These are phyloP conservation scores for Vidua macroura DNA, from an alignment of 2,113 vertebrate genomes.

Conservation along the genomic window DNA sequence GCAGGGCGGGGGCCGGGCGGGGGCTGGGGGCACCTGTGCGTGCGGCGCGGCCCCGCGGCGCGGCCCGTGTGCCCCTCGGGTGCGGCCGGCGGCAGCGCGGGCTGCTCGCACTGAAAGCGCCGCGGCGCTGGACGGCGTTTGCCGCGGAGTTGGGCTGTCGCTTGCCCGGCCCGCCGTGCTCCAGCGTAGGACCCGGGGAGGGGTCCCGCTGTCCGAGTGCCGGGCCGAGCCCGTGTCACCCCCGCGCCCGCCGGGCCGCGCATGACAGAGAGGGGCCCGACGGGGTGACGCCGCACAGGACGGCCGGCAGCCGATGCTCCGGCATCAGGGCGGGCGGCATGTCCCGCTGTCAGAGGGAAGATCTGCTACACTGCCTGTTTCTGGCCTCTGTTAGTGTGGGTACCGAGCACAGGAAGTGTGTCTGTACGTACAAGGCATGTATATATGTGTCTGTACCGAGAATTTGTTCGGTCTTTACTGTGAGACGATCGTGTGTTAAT, in stretches of 20 bases:
- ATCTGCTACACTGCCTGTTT: rapidly evolving
- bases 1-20: neutral
- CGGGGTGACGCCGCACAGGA: rapidly evolving
- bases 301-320: rapidly evolving
- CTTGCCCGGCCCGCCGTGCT: neutral
- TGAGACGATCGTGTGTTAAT: rapidly evolving
- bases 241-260: neutral
- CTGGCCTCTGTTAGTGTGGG: neutral
- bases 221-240: neutral
- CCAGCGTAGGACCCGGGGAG: rapidly evolving
- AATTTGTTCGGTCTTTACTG: neutral
- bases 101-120: rapidly evolving
- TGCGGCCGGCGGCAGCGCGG: rapidly evolving
- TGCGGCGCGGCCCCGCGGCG: too few species aligned
- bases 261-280: rapidly evolving
- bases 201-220: neutral
- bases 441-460: neutral
- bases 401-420: neutral
- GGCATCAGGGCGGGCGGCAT: rapidly evolving
- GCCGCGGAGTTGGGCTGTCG: too few species aligned
- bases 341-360: rapidly evolving
- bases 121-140: neutral
- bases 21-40: neutral
- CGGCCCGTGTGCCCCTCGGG: too few species aligned
- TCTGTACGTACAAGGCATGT: neutral